Evolutionary conservation across 2,113 vertebrate genomes (phyloP).

Genomic region (Rhagologus leucostigma): DNA sequence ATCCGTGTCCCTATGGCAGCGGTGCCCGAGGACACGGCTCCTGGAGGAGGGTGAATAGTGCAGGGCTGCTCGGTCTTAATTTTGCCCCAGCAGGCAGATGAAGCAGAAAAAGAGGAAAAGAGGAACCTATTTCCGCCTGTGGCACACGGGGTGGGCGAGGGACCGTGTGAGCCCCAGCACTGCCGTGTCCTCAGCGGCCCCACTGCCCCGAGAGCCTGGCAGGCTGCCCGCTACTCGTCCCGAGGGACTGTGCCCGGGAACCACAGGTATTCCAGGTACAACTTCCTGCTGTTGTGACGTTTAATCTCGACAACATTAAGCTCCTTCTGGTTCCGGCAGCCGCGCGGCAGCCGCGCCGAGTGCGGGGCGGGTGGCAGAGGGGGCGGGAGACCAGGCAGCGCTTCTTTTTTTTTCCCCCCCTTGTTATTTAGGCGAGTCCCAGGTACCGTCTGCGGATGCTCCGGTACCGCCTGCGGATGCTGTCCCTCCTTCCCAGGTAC

Average conservation of each 20-base stretch:
- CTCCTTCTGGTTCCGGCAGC: background rate
- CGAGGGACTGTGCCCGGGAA: background rate
- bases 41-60: rapidly evolving
- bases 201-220: background rate
- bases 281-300: background rate
- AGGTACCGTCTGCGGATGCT: background rate
- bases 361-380: rapidly evolving
- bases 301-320: background rate
- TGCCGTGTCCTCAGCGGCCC: background rate
- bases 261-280: rapidly evolving
- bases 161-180: background rate
- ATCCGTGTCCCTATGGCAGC: rapidly evolving
- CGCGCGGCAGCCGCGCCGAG: background rate
- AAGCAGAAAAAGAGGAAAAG: background rate
- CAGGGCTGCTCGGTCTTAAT: rapidly evolving
- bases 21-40: rapidly evolving
- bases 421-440: no score
- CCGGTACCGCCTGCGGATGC: background rate
- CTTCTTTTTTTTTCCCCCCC: no score
- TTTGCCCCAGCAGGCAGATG: background rate
- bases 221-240: background rate
- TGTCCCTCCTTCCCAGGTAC: background rate
- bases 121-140: background rate
- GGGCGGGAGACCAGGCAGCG: background rate
- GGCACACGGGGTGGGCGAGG: rapidly evolving